Evolutionary conservation across 2,888 invertebrate genomes (phyloP).

Genomic region (Drosophila mimica): DNA sequence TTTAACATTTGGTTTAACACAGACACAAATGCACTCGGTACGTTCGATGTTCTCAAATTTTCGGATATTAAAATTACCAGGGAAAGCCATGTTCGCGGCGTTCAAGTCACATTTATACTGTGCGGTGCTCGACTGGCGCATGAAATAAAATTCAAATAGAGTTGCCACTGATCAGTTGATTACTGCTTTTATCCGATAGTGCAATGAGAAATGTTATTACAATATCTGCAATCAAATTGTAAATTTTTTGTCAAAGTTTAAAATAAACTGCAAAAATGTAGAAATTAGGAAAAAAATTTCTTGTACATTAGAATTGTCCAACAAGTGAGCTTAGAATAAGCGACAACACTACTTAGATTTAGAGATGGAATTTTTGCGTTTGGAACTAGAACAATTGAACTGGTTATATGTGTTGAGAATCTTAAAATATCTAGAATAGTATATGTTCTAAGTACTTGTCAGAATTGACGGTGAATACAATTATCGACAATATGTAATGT

Average conservation of each 20-base stretch:
- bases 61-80: conserved; percentile 86
- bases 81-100: conserved; percentile 87
- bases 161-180: conserved; percentile 40
- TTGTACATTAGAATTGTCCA: not conserved
- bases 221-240: not conserved
- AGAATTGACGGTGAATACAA: not conserved
- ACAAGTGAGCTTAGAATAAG: not conserved
- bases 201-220: not conserved
- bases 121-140: conserved; percentile 58
- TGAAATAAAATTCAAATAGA: conserved; percentile 60
- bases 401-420: not conserved
- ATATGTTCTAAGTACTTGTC: not conserved
- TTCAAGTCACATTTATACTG: conserved; percentile 96
- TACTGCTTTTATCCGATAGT: not conserved
- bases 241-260: not conserved
- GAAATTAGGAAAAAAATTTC: not conserved
- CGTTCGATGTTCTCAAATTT: conserved; percentile 76
- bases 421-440: not conserved
- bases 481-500: not conserved
- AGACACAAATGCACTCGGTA: conserved; percentile 60
- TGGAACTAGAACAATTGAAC: conserved; percentile 21
- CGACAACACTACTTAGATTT: conserved; percentile 39
- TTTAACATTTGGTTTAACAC: conserved; percentile 83
- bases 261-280: not conserved
- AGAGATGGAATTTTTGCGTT: conserved; percentile 14